These are phyloP conservation scores for Thunnus thynnus DNA, from an alignment of 2,113 vertebrate genomes.

Conservation along the genomic window DNA sequence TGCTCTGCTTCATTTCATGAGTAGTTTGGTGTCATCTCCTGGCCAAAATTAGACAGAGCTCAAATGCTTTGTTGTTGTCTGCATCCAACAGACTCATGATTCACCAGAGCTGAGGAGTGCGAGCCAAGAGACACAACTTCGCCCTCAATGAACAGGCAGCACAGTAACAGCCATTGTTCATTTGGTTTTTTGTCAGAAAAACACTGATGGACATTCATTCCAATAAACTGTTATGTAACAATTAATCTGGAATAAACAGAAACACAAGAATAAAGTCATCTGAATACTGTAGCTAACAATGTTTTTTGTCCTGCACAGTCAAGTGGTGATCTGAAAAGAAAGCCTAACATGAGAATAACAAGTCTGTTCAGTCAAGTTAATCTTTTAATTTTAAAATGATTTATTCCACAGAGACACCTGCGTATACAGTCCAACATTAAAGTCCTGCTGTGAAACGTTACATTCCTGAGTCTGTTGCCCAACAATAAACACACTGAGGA, in stretches of 20 bases:
- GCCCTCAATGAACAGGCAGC: not conserved
- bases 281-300: not conserved
- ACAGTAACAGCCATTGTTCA: constrained; percentile 8
- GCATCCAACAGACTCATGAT: constrained; percentile 17
- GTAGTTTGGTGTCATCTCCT: constrained; percentile 69
- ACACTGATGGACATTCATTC: not conserved
- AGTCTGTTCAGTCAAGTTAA: not conserved
- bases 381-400: not conserved
- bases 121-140: constrained; percentile 25
- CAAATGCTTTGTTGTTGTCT: constrained; percentile 10
- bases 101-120: not conserved
- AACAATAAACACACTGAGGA: not conserved
- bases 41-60: constrained; percentile 45
- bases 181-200: not conserved
- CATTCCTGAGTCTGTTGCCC: not conserved
- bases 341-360: not conserved
- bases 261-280: not conserved
- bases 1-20: not conserved
- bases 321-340: too few species aligned
- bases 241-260: not conserved
- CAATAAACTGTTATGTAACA: not conserved
- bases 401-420: not conserved
- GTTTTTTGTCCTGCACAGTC: not conserved
- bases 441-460: not conserved
- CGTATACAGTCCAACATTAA: not conserved